A percentile compares a stretch with the other conserved stretches of the same genome.
Conservation (phyloP, 1,140 invertebrate species). For the Amphibalanus amphitrite region DNA sequence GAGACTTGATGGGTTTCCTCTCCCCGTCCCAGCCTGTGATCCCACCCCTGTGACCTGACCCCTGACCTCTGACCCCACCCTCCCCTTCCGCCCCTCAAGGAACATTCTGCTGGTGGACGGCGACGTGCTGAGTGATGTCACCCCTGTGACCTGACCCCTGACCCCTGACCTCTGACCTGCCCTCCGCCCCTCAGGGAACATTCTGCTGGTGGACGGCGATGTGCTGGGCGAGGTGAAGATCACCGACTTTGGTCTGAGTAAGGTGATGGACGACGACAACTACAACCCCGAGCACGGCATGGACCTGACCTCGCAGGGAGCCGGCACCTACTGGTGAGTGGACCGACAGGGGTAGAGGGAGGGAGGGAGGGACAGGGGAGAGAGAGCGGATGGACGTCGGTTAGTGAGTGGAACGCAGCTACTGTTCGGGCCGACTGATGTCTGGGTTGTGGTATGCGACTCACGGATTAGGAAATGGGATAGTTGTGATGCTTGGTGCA, state of each 20-base stretch:
- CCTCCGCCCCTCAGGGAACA: slow-evolving; percentile 35
- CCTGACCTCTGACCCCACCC: neutral
- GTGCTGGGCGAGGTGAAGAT: slow-evolving; percentile 96
- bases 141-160: neutral
- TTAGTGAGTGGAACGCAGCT: too few relatives aligned
- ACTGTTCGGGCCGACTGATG: too few relatives aligned
- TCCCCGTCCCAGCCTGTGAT: too few relatives aligned
- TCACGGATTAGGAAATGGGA: too few relatives aligned
- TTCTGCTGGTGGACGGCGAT: slow-evolving; percentile 42
- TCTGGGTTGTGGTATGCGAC: too few relatives aligned
- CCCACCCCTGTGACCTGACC: neutral
- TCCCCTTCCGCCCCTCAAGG: slow-evolving; percentile 29
- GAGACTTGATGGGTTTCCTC: too few relatives aligned
- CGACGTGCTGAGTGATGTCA: slow-evolving; percentile 73
- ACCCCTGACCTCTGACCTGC: neutral
- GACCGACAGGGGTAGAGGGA: too few relatives aligned
- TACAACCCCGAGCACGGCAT: slow-evolving; percentile 97
- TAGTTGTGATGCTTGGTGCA: too few relatives aligned
- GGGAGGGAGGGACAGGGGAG: too few relatives aligned
- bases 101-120: slow-evolving; percentile 47
- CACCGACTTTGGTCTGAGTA: slow-evolving; percentile 97
- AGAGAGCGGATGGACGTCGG: too few relatives aligned
- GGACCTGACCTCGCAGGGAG: slow-evolving; percentile 98
- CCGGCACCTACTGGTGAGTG: slow-evolving; percentile 87
- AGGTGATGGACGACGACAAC: slow-evolving; percentile 98